Conservation (phyloP, 2,797 vertebrate genomes). For the Anableps anableps region DNA sequence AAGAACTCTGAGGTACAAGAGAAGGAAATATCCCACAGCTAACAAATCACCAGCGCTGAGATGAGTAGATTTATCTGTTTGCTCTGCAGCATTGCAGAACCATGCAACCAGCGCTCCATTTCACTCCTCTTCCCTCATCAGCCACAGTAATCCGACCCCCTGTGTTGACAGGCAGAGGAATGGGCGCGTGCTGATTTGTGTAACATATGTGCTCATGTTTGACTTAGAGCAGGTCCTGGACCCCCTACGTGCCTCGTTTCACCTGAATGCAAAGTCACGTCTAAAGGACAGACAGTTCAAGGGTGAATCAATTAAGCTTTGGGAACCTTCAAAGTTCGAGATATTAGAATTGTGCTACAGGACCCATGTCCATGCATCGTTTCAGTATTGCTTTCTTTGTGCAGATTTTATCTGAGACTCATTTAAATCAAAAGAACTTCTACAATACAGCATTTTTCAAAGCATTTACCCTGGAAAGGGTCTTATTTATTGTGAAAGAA, state of each 20-base stretch:
- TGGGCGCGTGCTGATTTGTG: conserved; percentile 90
- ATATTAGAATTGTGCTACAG: conserved; percentile 17
- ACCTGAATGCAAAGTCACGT: conserved; percentile 67
- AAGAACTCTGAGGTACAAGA: conserved; percentile 10
- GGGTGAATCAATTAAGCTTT: conserved; percentile 66
- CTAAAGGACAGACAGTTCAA: conserved; percentile 45
- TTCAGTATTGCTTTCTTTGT: background rate
- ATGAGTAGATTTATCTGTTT: conserved; percentile 85
- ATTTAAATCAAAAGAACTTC: background rate
- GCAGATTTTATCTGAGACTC: background rate
- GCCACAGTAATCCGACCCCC: conserved; percentile 85
- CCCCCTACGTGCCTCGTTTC: conserved; percentile 42
- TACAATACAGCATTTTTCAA: background rate
- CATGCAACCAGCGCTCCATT: conserved; percentile 82
- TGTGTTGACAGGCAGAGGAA: conserved; percentile 84
- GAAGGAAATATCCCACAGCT: conserved; percentile 70
- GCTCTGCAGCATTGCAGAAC: conserved; percentile 78
- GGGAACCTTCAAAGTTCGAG: conserved; percentile 33
- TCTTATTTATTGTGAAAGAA: background rate
- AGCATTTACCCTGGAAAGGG: background rate
- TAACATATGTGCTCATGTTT: conserved; percentile 82
- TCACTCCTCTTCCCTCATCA: conserved; percentile 86
- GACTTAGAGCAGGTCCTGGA: conserved; percentile 80
- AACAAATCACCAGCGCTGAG: conserved; percentile 75
- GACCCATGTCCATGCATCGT: conserved; percentile 9